Conservation (phyloP, 2,888 invertebrate species). For the Eumerus sabulonum region DNA sequence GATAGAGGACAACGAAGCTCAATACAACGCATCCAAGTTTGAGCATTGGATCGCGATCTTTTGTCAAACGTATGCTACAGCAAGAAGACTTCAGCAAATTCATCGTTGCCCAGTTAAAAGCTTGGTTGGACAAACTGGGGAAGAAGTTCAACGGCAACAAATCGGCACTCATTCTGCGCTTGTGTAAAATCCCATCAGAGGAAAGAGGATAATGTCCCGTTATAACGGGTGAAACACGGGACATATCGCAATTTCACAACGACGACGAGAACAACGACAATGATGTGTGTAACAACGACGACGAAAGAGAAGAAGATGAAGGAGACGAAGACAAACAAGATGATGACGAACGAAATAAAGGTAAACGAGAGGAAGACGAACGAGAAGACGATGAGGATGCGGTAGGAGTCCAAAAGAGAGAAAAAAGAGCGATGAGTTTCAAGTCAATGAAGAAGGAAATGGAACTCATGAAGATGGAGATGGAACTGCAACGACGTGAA, state of each 20-base stretch:
- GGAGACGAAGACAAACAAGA: background rate
- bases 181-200: too few relatives aligned
- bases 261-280: constrained; percentile 6
- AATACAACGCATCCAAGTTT: too few relatives aligned
- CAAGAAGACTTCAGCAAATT: too few relatives aligned
- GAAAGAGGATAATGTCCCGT: too few relatives aligned
- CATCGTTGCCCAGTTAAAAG: too few relatives aligned
- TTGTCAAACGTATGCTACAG: too few relatives aligned
- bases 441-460: constrained; percentile 1
- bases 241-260: background rate
- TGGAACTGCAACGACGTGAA: constrained; percentile 11
- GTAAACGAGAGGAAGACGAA: constrained; percentile 1
- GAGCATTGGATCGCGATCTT: too few relatives aligned
- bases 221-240: too few relatives aligned
- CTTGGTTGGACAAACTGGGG: too few relatives aligned
- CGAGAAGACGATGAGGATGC: constrained; percentile 1
- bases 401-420: background rate
- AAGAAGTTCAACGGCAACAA: too few relatives aligned
- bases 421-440: background rate
- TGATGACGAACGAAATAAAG: background rate
- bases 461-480: constrained; percentile 7
- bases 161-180: too few relatives aligned
- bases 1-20: too few relatives aligned
- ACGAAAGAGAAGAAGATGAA: background rate
- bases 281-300: background rate